Evolutionary conservation across 2,888 invertebrate species (phyloP).

Genomic region (Siphonodentalium dalli): DNA sequence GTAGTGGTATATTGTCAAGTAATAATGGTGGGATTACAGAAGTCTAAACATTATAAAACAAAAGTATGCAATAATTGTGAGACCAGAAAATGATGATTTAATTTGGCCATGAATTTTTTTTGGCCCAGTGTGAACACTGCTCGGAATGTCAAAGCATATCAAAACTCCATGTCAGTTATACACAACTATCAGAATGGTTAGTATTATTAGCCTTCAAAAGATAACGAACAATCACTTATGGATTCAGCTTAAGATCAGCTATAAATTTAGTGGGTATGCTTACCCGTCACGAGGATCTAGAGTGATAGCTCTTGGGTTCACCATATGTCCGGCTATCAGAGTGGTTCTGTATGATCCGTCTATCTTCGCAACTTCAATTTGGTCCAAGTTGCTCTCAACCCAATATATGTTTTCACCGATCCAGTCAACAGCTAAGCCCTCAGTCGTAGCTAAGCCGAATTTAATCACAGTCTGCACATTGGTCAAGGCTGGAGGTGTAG

Average conservation of each 20-base stretch:
- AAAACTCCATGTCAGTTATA: no score
- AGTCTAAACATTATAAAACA: no score
- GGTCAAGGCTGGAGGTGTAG: slow-evolving; percentile 68
- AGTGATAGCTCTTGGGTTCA: slow-evolving; percentile 87
- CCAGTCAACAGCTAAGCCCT: slow-evolving; percentile 72
- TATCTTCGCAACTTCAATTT: slow-evolving; percentile 66
- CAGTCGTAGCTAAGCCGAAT: slow-evolving; percentile 84
- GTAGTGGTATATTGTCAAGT: no score
- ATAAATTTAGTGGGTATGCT: slow-evolving; percentile 28
- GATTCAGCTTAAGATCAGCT: neutral
- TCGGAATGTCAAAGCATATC: no score
- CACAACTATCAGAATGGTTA: no score
- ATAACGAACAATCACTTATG: neutral
- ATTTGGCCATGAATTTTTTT: no score
- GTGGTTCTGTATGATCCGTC: slow-evolving; percentile 75
- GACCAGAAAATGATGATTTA: no score
- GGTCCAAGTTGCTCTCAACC: slow-evolving; percentile 67
- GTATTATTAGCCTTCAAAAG: no score
- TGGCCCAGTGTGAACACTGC: no score
- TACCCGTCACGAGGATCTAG: slow-evolving; percentile 81
- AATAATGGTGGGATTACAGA: no score
- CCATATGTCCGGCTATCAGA: slow-evolving; percentile 82
- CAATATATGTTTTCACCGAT: slow-evolving; percentile 67
- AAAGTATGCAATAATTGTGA: no score
- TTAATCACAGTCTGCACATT: slow-evolving; percentile 83